These are phyloP conservation scores for Vombatus ursinus DNA, from an alignment of 2,113 vertebrate genomes.

Conservation along the genomic window DNA sequence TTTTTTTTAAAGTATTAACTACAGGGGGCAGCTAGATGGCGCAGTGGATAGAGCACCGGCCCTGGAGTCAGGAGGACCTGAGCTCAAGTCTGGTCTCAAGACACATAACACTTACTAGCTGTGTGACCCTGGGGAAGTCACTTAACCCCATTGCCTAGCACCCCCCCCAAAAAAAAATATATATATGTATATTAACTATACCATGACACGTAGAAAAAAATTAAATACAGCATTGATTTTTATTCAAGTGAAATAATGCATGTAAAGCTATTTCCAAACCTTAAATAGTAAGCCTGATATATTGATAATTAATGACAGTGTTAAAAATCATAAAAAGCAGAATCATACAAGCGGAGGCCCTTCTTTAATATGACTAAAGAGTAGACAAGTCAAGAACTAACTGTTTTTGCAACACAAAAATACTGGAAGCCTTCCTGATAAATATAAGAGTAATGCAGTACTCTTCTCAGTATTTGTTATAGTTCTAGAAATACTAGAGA, in stretches of 20 bases:
- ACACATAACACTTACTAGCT: too few relatives aligned
- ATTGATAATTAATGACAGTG: background rate
- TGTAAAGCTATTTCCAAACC: background rate
- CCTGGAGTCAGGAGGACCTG: too few relatives aligned
- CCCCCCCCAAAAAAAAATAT: too few relatives aligned
- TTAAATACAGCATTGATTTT: background rate
- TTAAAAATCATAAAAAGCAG: background rate
- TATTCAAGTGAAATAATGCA: background rate
- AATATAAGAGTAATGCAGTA: too few relatives aligned
- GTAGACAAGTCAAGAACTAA: background rate
- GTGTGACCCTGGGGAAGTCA: too few relatives aligned
- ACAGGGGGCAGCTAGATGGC: too few relatives aligned
- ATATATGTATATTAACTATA: background rate
- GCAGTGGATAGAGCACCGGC: too few relatives aligned
- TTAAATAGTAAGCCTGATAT: background rate
- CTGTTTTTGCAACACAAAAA: background rate
- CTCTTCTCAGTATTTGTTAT: too few relatives aligned
- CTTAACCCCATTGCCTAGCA: too few relatives aligned
- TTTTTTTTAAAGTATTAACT: background rate
- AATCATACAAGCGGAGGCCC: background rate
- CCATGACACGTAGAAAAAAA: background rate
- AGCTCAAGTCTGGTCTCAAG: too few relatives aligned
- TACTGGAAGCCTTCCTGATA: too few relatives aligned
- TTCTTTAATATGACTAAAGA: background rate
- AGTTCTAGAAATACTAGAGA: background rate